Evolutionary conservation across 2,113 vertebrate species (phyloP).

Genomic region (Rhinogobius similis): DNA sequence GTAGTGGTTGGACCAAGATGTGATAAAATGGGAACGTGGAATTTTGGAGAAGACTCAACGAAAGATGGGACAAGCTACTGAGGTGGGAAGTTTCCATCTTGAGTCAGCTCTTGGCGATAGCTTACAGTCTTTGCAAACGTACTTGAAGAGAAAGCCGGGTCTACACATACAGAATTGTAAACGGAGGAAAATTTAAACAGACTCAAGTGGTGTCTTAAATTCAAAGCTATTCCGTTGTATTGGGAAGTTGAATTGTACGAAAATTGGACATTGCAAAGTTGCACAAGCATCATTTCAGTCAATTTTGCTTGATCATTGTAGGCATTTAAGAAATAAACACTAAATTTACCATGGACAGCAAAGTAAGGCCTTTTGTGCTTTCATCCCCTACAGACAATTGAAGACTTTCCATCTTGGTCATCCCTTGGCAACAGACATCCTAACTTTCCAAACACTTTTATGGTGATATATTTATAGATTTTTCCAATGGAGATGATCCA

Average conservation of each 20-base stretch:
- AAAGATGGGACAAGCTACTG: conserved; percentile 14
- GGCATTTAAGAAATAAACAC: no score
- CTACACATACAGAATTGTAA: neutral
- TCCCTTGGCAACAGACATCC: neutral
- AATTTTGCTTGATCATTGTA: no score
- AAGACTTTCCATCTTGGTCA: neutral
- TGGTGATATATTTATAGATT: conserved; percentile 3
- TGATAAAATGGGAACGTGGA: conserved; percentile 52
- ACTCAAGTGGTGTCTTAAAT: no score
- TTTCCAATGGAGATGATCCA: conserved; percentile 29
- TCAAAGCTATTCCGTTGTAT: no score
- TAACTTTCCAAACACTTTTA: neutral
- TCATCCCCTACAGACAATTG: no score
- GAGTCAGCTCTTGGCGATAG: neutral
- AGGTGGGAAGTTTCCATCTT: neutral
- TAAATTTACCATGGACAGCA: no score
- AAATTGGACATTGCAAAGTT: no score
- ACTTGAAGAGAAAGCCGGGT: neutral
- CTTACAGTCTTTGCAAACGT: neutral
- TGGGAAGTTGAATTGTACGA: no score
- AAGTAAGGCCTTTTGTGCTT: no score
- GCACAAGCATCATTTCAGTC: no score
- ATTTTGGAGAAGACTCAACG: conserved; percentile 48
- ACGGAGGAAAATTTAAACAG: neutral
- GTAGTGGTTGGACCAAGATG: conserved; percentile 45